Conservation (phyloP, 2,888 invertebrate species). For the Heliconius ismenius region DNA sequence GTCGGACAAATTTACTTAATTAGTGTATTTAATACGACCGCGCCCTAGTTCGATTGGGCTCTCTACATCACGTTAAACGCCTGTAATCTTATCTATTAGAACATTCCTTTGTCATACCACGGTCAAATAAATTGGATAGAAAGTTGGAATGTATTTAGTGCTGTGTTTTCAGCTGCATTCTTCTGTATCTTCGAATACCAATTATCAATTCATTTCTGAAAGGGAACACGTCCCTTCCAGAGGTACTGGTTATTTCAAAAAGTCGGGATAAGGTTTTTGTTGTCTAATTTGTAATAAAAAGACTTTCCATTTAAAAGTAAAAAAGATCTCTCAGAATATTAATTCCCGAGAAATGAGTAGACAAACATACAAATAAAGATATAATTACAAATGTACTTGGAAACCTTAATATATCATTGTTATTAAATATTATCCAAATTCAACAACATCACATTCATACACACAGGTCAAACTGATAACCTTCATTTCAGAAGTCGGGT, state of each 20-base stretch:
- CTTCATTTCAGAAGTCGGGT: background rate
- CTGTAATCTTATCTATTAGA: conserved; percentile 34
- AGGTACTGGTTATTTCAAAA: background rate
- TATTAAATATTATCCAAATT: background rate
- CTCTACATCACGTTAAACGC: conserved; percentile 40
- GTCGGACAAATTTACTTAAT: conserved; percentile 50
- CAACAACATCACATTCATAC: background rate
- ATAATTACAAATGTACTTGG: no score
- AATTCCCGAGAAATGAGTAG: background rate
- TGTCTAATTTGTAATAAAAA: background rate
- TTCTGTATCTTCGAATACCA: no score
- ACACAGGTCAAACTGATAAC: background rate
- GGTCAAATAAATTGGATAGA: background rate
- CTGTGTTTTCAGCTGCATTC: background rate
- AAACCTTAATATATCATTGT: background rate
- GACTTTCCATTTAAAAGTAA: background rate
- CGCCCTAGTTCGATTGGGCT: conserved; percentile 46
- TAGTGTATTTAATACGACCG: conserved; percentile 45
- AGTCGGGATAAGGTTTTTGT: background rate
- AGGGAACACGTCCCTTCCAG: no score
- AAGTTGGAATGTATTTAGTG: background rate
- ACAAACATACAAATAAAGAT: no score
- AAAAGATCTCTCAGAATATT: background rate
- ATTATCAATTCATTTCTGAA: no score
- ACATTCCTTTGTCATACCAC: conserved; percentile 37